Evolutionary conservation across 2,113 vertebrate genomes (phyloP), one percentile per base, ranked within the genome.

Genomic region (Arvicanthis niloticus): DNA sequence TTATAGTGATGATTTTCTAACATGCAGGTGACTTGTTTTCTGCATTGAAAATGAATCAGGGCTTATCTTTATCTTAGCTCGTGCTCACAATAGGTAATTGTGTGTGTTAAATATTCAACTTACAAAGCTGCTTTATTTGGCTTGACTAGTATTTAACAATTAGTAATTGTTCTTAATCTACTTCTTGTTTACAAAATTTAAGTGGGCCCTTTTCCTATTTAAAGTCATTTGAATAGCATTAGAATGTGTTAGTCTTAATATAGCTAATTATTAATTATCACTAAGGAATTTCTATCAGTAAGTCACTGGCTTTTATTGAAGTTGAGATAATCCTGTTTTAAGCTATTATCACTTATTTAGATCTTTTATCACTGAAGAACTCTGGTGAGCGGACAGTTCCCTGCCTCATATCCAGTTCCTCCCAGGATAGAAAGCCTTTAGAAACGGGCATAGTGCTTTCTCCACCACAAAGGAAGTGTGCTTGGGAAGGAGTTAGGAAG

Each of bases 101-200:
- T 60, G 8, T 89, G 12, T 95, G 53, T 95, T 96, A 67, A 88
- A n/a, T 72, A 78, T 40, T 80, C 24, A 60, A 5, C n/a, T 88
- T 60, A 16, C 51, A 84, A 58, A 84, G 7, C n/a, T 75, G 91
- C 51, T 67, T 15, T 81, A 22, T 89, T 88, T 96, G 81, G 7
- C 21, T 86, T 94, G n/a, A 84, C 58, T 93, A 62, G 80, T 68
- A 89, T 40, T 45, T 77, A 68, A 68, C 67, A 68, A 16, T 91
- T 81, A 62, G 9, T 80, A 56, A 40, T 95, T 93, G 6, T 84
- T 91, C 48, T 88, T 89, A 88, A 70, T 91, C 60, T 88, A 34
- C 37, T 91, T 67, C 85, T 62, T 24, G n/a, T 91, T 94, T 95
- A 85, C 85, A 95, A 96, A 67, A 68, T 91, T 87, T 77, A 87